Base-by-base conservation (phyloP, 2,888 invertebrate genomes). In the Lasioglossum morio region DNA sequence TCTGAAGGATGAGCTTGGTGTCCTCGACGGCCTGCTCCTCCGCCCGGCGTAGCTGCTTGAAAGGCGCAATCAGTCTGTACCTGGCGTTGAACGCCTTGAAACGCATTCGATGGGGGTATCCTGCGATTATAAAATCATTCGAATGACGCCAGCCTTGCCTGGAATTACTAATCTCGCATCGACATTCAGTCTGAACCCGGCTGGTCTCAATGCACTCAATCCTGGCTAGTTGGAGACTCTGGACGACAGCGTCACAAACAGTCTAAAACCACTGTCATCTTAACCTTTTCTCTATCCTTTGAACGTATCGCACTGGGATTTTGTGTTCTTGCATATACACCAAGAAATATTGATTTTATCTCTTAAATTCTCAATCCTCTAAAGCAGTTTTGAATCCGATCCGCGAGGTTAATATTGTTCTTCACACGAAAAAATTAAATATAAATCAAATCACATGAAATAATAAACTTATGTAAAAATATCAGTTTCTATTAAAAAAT, bases 41-140 rank as follows among this genome's bases (percentile, higher is more conserved):
- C 77, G 96, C 96, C 30, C 97, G 95, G 10, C 97, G 96, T 80
- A 97, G 95, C 92, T 96, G 96, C 87, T 97, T 97, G 94, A 98
- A 98, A n/a, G 98, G 97, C 79, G 98, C 98, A 91, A 99, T 96
- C 93, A 98, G 96, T 90, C 98, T 96, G 96, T 99, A 99, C 46
- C 99, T 97, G 1, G 97, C 96, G 94, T 98, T 98, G 95, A 99
- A 99, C 60, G 98, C 98, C 94, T 98, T 98, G 95, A 99, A 99
- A 40, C 99, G 97, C 98, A 99, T 98, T 91, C 98, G 96, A 95
- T 99, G 99, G 43, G 99, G 99, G 95, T 98, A 98, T 14, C 99
- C 96, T 96, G 89, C n/a, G 80, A 79, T 53, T 48, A 43, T 34
- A 43, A 76, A 63, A 63, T 43, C 43, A 76, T 76, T 40, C 40